phyloP scores from a whole-genome alignment of 2,888 invertebrate genomes.

The Agrypnus murinus region DNA sequence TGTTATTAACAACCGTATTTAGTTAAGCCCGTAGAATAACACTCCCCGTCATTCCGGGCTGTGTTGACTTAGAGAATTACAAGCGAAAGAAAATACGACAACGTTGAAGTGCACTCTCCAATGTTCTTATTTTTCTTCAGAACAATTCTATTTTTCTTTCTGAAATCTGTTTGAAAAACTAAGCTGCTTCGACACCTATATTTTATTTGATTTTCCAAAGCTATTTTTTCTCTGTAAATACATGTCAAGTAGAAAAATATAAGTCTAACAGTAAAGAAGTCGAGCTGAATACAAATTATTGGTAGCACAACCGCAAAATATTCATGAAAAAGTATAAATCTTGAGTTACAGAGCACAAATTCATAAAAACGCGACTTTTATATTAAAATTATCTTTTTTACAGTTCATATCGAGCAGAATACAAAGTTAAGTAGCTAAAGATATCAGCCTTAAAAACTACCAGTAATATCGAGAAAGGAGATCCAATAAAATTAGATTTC shows the following conservation, averaged over 20 bases:
- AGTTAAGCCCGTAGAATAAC: conserved; percentile 8
- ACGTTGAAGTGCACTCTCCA: neutral
- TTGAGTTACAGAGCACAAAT: neutral
- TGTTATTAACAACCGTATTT: conserved; percentile 8
- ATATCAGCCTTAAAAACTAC: too few species aligned
- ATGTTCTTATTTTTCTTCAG: conserved; percentile 11
- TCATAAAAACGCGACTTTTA: neutral
- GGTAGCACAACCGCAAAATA: neutral
- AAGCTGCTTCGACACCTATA: neutral
- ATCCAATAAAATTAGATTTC: too few species aligned
- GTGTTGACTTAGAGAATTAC: conserved; percentile 11
- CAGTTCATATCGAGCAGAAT: too few species aligned
- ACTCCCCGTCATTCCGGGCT: conserved; percentile 5
- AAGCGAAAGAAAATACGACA: conserved; percentile 1
- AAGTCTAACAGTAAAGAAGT: neutral
- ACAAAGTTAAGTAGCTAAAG: too few species aligned
- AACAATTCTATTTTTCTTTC: neutral
- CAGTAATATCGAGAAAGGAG: too few species aligned
- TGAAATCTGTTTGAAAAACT: neutral
- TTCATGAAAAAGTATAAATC: neutral
- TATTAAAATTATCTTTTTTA: neutral
- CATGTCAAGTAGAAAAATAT: neutral
- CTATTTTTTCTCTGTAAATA: neutral
- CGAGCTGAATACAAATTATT: neutral
- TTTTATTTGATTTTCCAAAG: neutral